Conservation (phyloP, 2,888 invertebrate species). For the Dione vanillae region DNA sequence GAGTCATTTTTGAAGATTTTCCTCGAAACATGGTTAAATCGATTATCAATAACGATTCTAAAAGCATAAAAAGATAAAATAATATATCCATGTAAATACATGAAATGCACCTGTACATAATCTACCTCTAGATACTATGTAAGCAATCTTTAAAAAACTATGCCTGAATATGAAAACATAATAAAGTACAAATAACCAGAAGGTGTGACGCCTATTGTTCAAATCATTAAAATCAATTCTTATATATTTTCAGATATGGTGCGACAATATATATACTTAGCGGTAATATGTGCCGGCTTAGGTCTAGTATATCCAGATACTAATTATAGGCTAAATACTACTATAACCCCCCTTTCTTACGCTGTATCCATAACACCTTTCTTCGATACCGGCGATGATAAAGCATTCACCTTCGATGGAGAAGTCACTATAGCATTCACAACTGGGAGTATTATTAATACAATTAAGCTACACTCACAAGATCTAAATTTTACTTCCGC, state of each 20-base stretch:
- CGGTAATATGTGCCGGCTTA: slow-evolving; percentile 54
- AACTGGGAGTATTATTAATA: slow-evolving; percentile 56
- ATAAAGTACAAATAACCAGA: too few species aligned
- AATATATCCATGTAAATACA: too few species aligned
- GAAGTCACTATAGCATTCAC: slow-evolving; percentile 71
- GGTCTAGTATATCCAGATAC: slow-evolving; percentile 58
- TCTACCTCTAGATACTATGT: too few species aligned
- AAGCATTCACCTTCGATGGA: slow-evolving; percentile 77
- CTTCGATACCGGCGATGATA: slow-evolving; percentile 70
- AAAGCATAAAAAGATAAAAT: too few species aligned
- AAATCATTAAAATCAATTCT: slow-evolving; percentile 4
- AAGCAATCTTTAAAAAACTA: neutral
- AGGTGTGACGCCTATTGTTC: neutral
- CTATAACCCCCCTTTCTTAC: slow-evolving; percentile 81
- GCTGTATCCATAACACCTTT: slow-evolving; percentile 80
- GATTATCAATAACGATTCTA: too few species aligned
- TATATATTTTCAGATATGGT: slow-evolving; percentile 65
- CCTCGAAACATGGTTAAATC: neutral
- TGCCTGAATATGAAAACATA: neutral
- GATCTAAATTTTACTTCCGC: slow-evolving; percentile 60
- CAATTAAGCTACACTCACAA: slow-evolving; percentile 73
- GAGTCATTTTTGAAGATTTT: neutral
- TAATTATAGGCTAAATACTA: slow-evolving; percentile 69
- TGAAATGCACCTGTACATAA: too few species aligned
- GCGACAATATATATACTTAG: slow-evolving; percentile 52